These are phyloP conservation scores for Trachythela sp. DNA, from an alignment of 64 coral and sea anemone species.

Conservation along the genomic window DNA sequence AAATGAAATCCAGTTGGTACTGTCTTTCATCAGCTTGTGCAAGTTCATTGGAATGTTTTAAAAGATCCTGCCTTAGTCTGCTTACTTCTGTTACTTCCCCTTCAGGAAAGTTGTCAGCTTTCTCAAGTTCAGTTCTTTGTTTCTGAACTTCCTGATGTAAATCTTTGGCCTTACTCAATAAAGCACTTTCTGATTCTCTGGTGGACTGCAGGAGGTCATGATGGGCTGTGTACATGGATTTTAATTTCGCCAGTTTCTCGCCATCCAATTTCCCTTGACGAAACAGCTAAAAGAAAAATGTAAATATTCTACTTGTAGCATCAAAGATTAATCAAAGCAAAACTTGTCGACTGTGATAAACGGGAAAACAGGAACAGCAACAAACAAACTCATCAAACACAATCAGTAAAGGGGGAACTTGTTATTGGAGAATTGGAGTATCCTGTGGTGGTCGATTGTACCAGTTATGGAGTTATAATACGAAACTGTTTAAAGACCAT, in stretches of 20 bases:
- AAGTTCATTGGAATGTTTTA: constrained; percentile 95
- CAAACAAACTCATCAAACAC: too few relatives aligned
- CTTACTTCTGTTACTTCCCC: constrained; percentile 93
- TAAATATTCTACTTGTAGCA: too few relatives aligned
- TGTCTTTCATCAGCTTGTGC: constrained; percentile 99
- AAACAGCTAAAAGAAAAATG: constrained; percentile 54
- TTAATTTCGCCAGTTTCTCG: constrained; percentile 90
- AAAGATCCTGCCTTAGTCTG: constrained; percentile 91
- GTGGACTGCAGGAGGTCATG: constrained; percentile 89
- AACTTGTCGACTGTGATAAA: too few relatives aligned
- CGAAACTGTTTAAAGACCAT: too few relatives aligned
- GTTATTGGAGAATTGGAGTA: too few relatives aligned
- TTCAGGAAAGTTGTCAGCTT: constrained; percentile 94
- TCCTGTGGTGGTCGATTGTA: too few relatives aligned
- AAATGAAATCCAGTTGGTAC: constrained; percentile 90
- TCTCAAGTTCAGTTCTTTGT: constrained; percentile 79
- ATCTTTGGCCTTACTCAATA: constrained; percentile 84
- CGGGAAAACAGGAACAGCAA: too few relatives aligned
- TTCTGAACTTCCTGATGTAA: constrained; percentile 92
- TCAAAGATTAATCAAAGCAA: too few relatives aligned
- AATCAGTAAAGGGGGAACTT: too few relatives aligned
- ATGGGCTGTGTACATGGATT: constrained; percentile 91
- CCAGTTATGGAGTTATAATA: too few relatives aligned
- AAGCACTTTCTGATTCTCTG: constrained; percentile 71
- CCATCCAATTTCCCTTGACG: constrained; percentile 82